A percentile compares a stretch with the other conserved stretches of the same genome.
phyloP scores from a whole-genome alignment of 2,113 vertebrate species.

The Syrrhaptes paradoxus region DNA sequence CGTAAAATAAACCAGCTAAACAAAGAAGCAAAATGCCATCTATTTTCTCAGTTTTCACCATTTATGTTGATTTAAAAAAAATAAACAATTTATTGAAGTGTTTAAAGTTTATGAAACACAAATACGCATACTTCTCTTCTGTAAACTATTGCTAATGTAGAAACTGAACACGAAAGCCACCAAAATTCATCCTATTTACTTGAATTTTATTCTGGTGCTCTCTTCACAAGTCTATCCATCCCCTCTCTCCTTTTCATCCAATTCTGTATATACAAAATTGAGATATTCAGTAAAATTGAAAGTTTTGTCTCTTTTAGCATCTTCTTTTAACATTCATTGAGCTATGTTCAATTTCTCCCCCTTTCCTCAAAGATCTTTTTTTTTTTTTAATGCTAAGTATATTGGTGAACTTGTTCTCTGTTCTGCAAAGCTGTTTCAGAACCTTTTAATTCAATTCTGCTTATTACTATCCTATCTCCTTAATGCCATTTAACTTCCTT shows the following conservation, averaged over 20 bases:
- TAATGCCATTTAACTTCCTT: background rate
- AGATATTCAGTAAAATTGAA: background rate
- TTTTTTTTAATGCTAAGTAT: background rate
- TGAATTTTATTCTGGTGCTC: background rate
- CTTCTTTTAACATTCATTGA: background rate
- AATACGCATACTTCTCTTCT: background rate
- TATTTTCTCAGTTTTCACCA: background rate
- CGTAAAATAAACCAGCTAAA: background rate
- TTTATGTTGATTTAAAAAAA: accelerated
- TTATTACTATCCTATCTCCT: background rate
- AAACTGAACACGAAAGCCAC: background rate
- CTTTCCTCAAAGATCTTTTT: background rate
- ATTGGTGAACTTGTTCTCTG: background rate
- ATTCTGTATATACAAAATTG: background rate
- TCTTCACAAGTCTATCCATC: background rate
- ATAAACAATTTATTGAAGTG: background rate
- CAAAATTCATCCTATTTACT: background rate
- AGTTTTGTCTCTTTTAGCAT: background rate
- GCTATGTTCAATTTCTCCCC: accelerated
- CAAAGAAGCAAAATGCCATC: accelerated
- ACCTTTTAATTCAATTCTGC: background rate
- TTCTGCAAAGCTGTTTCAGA: background rate
- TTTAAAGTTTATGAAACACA: background rate
- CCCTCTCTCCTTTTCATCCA: background rate
- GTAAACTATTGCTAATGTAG: background rate